These are phyloP conservation scores for Mus spretus DNA, from an alignment of 2,797 vertebrate genomes.

Conservation along the genomic window DNA sequence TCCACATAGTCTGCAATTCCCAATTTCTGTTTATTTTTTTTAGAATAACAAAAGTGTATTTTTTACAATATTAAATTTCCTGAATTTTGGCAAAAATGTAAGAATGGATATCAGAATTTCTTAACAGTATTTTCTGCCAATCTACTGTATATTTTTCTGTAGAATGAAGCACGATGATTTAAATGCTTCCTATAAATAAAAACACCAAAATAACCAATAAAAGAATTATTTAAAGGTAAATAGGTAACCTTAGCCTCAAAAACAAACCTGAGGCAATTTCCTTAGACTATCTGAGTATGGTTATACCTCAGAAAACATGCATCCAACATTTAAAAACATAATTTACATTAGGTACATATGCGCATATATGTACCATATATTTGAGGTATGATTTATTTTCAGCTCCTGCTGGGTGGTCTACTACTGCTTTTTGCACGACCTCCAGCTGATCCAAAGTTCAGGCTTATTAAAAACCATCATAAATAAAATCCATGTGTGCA, in stretches of 20 bases:
- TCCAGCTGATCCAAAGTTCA: constrained; percentile 71
- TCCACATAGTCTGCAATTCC: not conserved
- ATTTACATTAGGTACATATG: constrained; percentile 19
- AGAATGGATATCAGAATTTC: constrained; percentile 44
- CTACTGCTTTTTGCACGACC: constrained; percentile 73
- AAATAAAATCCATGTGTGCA: constrained; percentile 80
- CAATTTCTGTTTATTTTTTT: not conserved
- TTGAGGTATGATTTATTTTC: constrained; percentile 74
- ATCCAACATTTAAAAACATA: constrained; percentile 44
- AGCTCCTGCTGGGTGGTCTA: constrained; percentile 79
- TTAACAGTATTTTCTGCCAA: constrained; percentile 18
- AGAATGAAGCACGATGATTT: not conserved
- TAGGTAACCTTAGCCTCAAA: constrained; percentile 32
- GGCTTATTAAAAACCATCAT: constrained; percentile 78
- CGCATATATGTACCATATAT: not conserved
- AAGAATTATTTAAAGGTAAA: constrained; percentile 51
- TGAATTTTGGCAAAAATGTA: constrained; percentile 5
- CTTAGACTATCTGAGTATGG: constrained; percentile 41
- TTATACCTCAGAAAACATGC: constrained; percentile 45
- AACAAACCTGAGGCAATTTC: constrained; percentile 22
- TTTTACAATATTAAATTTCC: not conserved
- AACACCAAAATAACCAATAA: constrained; percentile 19
- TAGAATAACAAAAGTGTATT: not conserved
- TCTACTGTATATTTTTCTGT: constrained; percentile 36
- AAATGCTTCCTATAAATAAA: constrained; percentile 28